Conservation (phyloP, 2,113 vertebrate species). For the Anguilla japonica region DNA sequence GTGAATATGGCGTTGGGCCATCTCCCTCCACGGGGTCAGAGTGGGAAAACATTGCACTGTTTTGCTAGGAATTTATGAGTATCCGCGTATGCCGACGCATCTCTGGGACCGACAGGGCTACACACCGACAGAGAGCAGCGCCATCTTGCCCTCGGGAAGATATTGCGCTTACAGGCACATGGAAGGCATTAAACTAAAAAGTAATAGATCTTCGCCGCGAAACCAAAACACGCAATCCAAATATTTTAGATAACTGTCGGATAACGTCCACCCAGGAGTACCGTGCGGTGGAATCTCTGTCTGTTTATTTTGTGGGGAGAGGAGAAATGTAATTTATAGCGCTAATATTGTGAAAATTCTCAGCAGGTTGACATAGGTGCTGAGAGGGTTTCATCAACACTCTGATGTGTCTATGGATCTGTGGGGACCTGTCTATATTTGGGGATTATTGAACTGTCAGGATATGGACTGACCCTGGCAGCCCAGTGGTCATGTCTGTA, state of each 20-base stretch:
- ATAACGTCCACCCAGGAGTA: slow-evolving; percentile 57
- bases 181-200: slow-evolving; percentile 60
- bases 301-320: slow-evolving; percentile 55
- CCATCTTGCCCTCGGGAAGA: slow-evolving; percentile 40
- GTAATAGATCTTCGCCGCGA: slow-evolving; percentile 33
- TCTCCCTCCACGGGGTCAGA: slow-evolving; percentile 57
- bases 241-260: slow-evolving; percentile 64
- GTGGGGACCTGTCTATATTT: not conserved
- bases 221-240: slow-evolving; percentile 51
- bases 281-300: slow-evolving; percentile 54
- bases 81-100: slow-evolving; percentile 29
- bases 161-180: slow-evolving; percentile 46
- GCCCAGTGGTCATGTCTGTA: not conserved
- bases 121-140: slow-evolving; percentile 50
- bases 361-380: slow-evolving; percentile 31
- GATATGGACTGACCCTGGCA: not conserved
- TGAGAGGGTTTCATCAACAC: slow-evolving; percentile 12
- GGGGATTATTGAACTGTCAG: slow-evolving; percentile 1
- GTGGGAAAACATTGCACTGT: slow-evolving; percentile 59
- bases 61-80: slow-evolving; percentile 66
- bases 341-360: slow-evolving; percentile 39
- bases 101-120: slow-evolving; percentile 32
- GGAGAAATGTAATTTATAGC: slow-evolving; percentile 42
- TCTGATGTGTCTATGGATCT: not conserved
- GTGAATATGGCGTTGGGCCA: not conserved